A percentile compares a stretch with the other conserved stretches of the same genome.
phyloP scores from a whole-genome alignment of 2,113 vertebrate genomes.

The Siphamia tubifer region DNA sequence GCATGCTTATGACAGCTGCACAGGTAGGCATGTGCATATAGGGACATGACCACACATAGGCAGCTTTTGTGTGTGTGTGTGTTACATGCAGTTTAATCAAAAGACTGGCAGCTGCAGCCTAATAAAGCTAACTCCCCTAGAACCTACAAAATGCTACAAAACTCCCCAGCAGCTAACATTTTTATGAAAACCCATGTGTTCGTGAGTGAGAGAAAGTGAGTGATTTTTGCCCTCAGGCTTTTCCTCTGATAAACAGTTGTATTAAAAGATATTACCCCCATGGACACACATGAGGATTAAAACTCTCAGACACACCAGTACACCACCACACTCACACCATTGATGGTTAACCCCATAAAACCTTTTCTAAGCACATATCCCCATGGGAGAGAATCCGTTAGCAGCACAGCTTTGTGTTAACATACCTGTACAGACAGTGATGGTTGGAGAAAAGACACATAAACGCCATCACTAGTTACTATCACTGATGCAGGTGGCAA shows the following conservation, averaged over 20 bases:
- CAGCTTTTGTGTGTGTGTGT: conserved; percentile 24
- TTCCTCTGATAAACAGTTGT: conserved; percentile 52
- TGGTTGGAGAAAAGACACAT: conserved; percentile 9
- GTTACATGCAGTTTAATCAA: conserved; percentile 43
- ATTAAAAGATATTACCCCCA: conserved; percentile 57
- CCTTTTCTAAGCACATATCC: conserved; percentile 3
- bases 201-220: conserved; percentile 5
- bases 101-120: conserved; percentile 34
- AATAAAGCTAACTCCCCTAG: conserved; percentile 15
- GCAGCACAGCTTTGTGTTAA: background rate
- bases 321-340: background rate
- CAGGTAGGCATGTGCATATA: conserved; percentile 21
- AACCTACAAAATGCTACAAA: conserved; percentile 34
- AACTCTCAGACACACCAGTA: background rate
- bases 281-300: conserved; percentile 22
- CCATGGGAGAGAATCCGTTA: conserved; percentile 9
- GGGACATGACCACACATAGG: background rate
- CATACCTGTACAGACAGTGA: background rate
- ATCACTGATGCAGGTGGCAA: background rate
- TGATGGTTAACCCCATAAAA: conserved; percentile 19
- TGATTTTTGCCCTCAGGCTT: conserved; percentile 43
- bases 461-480: conserved; percentile 5
- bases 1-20: conserved; percentile 55
- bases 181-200: conserved; percentile 41
- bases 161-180: conserved; percentile 35